Evolutionary conservation across 30 jellyfish, hydroid and myxozoan species (phyloP).

Genomic region (Mastigias papua): DNA sequence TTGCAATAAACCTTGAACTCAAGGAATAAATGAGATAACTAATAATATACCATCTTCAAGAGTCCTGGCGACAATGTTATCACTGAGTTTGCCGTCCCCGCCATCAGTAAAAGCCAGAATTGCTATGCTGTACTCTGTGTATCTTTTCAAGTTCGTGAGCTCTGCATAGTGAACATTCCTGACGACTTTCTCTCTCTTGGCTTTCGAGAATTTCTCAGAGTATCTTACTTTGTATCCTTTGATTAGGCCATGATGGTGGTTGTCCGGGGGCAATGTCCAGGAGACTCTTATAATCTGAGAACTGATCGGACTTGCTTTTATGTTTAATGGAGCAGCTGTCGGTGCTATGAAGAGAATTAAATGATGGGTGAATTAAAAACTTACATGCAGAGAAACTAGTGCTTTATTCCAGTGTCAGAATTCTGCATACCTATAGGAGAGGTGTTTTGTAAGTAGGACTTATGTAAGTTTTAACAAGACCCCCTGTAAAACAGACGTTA

Average conservation of each 20-base stretch:
- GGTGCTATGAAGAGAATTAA: conserved; percentile 66
- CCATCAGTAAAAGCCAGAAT: conserved; percentile 91
- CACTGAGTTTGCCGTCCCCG: conserved; percentile 87
- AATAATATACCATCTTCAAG: conserved; percentile 92
- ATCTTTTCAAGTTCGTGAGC: conserved; percentile 73
- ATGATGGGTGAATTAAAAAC: too few species aligned
- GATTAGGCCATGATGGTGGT: conserved; percentile 76
- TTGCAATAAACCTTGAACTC: too few species aligned
- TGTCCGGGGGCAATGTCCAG: conserved; percentile 84
- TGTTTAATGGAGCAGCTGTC: conserved; percentile 80
- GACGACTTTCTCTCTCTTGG: conserved; percentile 33
- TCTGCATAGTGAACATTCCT: conserved; percentile 54
- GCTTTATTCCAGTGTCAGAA: too few species aligned
- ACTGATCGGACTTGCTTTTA: conserved; percentile 66
- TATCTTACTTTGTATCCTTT: conserved; percentile 89
- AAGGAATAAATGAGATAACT: too few species aligned
- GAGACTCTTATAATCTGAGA: conserved; percentile 77
- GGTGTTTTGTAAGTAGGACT: too few species aligned
- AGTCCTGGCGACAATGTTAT: conserved; percentile 54
- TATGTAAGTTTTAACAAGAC: too few species aligned
- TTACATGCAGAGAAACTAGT: too few species aligned
- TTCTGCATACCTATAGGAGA: too few species aligned
- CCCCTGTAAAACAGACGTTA: too few species aligned
- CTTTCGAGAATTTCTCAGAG: conserved; percentile 42
- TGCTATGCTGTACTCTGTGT: conserved; percentile 70